Evolutionary conservation across 2,888 invertebrate species (phyloP), one percentile per base, ranked within the genome.

Genomic region (Aquatica leii): DNA sequence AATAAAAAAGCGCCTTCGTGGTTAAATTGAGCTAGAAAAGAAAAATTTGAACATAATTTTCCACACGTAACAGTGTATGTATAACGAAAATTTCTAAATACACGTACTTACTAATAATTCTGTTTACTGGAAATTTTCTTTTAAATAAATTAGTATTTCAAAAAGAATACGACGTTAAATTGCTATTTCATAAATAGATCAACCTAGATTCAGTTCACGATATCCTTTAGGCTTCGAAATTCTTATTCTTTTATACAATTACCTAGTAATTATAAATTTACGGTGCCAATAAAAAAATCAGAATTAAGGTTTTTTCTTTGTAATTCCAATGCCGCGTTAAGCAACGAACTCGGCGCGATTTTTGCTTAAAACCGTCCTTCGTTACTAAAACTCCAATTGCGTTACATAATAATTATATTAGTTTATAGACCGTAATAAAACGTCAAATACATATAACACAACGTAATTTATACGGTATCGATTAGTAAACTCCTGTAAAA

Each of bases 181-280:
- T 51, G 51, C 34, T 52, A 52, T 52, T 52, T 52, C 52, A 37
- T 52, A 52, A 52, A 37, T 52, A 52, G 52, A 52, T 52, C 52
- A 37, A 37, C 52, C 40, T 35, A 37, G 4, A 24, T 24, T 17
- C 2, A 46, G 3, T n/a, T n/a, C 49, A 49, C 49, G 49, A 49
- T 17, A 49, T 9, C 18, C 24, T 18, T 24, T 6, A 24, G 24
- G 24, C 24, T 24, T 24, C n/a, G n/a, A n/a, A n/a, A n/a, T n/a
- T n/a, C n/a, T n/a, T n/a, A n/a, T n/a, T n/a, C n/a, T n/a, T n/a
- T n/a, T n/a, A n/a, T n/a, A n/a, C n/a, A n/a, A n/a, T n/a, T 31
- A 31, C 34, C 6, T 31, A 31, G 34, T 6, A 31, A 31, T 31
- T 31, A 31, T 31, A n/a, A n/a, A n/a, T n/a, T n/a, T n/a, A n/a